Conservation (phyloP, 2,888 invertebrate genomes). For the Sphaerophoria rueppellii region DNA sequence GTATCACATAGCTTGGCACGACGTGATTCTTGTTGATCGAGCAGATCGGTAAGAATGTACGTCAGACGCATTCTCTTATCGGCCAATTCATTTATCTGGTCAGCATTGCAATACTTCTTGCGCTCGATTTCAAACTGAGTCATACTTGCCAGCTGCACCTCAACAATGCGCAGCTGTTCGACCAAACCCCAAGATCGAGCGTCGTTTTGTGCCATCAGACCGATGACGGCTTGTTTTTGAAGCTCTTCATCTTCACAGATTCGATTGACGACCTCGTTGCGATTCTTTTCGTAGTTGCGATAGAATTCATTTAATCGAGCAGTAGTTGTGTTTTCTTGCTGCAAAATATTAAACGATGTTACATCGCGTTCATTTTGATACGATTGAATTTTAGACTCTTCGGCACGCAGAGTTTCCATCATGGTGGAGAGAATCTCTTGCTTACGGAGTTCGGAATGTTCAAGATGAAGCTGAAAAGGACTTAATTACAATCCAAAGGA, state of each 20-base stretch:
- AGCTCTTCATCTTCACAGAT: slow-evolving; percentile 87
- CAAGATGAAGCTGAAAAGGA: slow-evolving; percentile 77
- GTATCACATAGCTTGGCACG: slow-evolving; percentile 85
- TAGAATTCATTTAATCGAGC: slow-evolving; percentile 85
- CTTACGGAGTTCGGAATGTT: slow-evolving; percentile 84
- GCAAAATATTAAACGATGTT: slow-evolving; percentile 85
- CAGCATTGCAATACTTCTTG: slow-evolving; percentile 86
- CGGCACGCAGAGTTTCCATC: slow-evolving; percentile 87
- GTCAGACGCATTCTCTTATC: slow-evolving; percentile 87
- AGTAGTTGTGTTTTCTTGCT: slow-evolving; percentile 86
- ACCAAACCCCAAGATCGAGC: slow-evolving; percentile 89
- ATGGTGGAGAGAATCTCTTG: slow-evolving; percentile 88
- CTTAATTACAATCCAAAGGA: not conserved
- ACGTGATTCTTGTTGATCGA: slow-evolving; percentile 87
- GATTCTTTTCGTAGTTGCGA: slow-evolving; percentile 85
- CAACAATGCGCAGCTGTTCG: slow-evolving; percentile 89
- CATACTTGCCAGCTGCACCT: slow-evolving; percentile 87
- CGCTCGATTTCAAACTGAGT: slow-evolving; percentile 89
- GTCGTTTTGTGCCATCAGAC: slow-evolving; percentile 88
- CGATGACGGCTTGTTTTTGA: slow-evolving; percentile 88
- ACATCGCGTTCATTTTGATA: slow-evolving; percentile 85
- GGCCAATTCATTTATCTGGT: slow-evolving; percentile 88
- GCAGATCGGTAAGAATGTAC: slow-evolving; percentile 86
- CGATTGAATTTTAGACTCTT: slow-evolving; percentile 85
- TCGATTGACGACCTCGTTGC: slow-evolving; percentile 84